Conservation (phyloP, 2,797 vertebrate genomes). For the Pogoniulus pusillus region DNA sequence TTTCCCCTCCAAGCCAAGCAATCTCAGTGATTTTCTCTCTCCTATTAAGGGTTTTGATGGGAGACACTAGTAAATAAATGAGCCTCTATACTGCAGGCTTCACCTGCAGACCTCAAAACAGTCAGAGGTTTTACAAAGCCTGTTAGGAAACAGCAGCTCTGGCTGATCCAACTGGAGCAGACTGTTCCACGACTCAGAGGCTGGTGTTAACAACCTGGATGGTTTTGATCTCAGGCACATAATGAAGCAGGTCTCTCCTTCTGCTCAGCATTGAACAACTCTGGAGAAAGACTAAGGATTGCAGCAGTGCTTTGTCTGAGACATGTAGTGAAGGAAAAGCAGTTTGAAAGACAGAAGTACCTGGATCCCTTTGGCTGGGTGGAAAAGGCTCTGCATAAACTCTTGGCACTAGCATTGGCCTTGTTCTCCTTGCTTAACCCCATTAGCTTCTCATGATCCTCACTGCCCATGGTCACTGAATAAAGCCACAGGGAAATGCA, state of each 20-base stretch:
- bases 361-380: not conserved
- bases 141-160: not conserved
- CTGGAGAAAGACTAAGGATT: not conserved
- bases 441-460: not conserved
- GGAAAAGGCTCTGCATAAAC: not conserved
- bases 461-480: not conserved
- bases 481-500: not conserved
- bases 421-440: not conserved
- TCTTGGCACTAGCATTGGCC: not conserved
- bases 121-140: not conserved
- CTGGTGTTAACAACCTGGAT: not conserved
- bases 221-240: not conserved
- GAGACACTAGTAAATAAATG: not conserved
- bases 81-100: not conserved
- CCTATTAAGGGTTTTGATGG: not conserved
- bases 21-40: not conserved
- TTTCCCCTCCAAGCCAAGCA: not conserved
- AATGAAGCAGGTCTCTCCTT: not conserved
- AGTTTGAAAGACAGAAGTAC: not conserved
- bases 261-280: not conserved
- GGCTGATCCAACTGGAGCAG: not conserved
- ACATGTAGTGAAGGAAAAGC: not conserved
- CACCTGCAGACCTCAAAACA: not conserved
- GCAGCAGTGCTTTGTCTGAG: not conserved
- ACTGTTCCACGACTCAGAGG: not conserved